Conservation (phyloP, 2,888 invertebrate genomes). For the Drosophila gaucha region DNA sequence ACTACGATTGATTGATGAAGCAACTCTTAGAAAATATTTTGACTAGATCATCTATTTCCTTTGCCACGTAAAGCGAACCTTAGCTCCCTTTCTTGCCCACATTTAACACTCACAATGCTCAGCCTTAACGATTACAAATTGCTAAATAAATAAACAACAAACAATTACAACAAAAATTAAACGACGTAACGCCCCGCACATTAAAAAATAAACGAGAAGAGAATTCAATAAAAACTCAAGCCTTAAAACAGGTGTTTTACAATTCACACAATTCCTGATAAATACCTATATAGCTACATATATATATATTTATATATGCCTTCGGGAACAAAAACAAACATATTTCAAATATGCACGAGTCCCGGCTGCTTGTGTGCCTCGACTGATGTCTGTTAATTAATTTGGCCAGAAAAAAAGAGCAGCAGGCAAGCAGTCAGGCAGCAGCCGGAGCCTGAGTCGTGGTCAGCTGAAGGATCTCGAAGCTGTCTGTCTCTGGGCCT, state of each 20-base stretch:
- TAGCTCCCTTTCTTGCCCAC: not conserved
- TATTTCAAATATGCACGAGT: constrained; percentile 63
- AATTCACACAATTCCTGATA: constrained; percentile 74
- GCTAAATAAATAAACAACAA: constrained; percentile 35
- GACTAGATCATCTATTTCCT: not conserved
- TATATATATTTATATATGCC: constrained; percentile 24
- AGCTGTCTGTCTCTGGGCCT: constrained; percentile 41
- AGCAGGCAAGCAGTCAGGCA: constrained; percentile 13
- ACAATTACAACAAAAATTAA: constrained; percentile 52
- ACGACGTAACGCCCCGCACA: constrained; percentile 54
- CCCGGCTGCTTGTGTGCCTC: constrained; percentile 21
- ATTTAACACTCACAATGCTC: constrained; percentile 18
- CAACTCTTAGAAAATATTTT: constrained; percentile 12
- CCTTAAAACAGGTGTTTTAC: constrained; percentile 66
- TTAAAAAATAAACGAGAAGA: constrained; percentile 12
- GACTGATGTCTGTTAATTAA: constrained; percentile 72
- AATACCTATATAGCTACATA: constrained; percentile 18
- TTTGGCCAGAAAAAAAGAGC: constrained; percentile 49
- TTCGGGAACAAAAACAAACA: constrained; percentile 61
- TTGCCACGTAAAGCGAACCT: not conserved
- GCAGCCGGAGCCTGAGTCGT: constrained; percentile 10
- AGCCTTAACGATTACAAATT: constrained; percentile 61
- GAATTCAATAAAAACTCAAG: constrained; percentile 20
- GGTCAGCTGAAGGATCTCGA: constrained; percentile 52
- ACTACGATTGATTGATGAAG: not conserved